Evolutionary conservation across 2,113 vertebrate genomes (phyloP).

Genomic region (Eudyptes chrysolophus): DNA sequence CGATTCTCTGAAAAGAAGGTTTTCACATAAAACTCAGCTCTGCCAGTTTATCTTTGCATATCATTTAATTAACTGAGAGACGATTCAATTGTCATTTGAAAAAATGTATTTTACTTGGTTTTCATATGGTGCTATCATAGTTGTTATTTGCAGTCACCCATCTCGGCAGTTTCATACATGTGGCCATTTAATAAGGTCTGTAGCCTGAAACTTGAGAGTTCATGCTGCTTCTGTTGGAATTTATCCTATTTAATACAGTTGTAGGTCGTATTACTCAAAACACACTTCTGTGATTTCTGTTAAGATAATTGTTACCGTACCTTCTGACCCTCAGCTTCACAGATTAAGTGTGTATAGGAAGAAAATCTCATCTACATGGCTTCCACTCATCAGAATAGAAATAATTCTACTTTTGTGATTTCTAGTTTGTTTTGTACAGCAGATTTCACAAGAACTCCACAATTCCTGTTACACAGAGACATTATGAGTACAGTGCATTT

Average conservation of each 20-base stretch:
- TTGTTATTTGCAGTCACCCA: neutral
- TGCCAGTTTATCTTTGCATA: neutral
- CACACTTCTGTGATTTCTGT: neutral
- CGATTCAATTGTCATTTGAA: neutral
- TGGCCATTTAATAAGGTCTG: neutral
- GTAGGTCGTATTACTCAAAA: neutral
- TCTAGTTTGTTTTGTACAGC: neutral
- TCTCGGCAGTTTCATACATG: neutral
- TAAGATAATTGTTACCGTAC: neutral
- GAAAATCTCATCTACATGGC: neutral
- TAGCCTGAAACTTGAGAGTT: neutral
- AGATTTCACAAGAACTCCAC: neutral
- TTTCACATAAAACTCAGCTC: neutral
- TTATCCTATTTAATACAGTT: neutral
- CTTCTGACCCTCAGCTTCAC: neutral
- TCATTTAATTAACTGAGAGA: neutral
- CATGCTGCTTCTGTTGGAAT: neutral
- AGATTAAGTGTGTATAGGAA: neutral
- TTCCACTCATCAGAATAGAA: neutral
- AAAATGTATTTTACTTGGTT: neutral
- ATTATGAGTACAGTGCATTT: neutral
- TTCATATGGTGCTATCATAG: neutral
- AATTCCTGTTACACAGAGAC: neutral
- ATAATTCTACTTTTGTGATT: neutral
- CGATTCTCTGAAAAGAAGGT: neutral